Evolutionary conservation across 35 echinoderm and acorn worm genomes (phyloP).

Genomic region (Nesometra sesokonis): DNA sequence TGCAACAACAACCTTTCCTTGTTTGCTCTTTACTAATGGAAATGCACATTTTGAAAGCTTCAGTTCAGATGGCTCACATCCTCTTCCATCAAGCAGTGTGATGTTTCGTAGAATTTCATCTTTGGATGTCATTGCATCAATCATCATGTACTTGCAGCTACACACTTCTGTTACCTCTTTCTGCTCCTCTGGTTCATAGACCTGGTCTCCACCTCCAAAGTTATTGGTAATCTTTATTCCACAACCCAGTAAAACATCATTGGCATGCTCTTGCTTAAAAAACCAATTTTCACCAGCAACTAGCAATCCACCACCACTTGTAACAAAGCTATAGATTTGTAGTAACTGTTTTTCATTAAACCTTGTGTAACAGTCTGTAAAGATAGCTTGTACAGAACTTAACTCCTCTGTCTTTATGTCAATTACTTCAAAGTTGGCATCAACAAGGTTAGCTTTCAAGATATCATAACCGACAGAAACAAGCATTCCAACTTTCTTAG

Average conservation of each 20-base stretch:
- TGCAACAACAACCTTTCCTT: neutral
- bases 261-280: neutral
- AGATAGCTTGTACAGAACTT: neutral
- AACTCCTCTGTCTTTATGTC: neutral
- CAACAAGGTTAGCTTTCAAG: neutral
- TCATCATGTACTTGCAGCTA: neutral
- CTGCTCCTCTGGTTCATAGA: neutral
- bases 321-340: neutral
- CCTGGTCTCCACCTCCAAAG: neutral
- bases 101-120: neutral
- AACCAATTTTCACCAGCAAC: neutral
- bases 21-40: neutral
- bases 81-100: neutral
- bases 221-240: neutral
- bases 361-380: neutral
- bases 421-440: neutral
- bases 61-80: neutral
- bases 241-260: neutral
- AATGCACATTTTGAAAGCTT: neutral
- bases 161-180: neutral
- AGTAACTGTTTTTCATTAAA: neutral
- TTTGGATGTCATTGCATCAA: neutral
- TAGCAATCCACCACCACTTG: neutral
- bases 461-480: neutral
- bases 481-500: neutral